Conservation (phyloP, 2,113 vertebrate genomes). For the Scopus umbretta region DNA sequence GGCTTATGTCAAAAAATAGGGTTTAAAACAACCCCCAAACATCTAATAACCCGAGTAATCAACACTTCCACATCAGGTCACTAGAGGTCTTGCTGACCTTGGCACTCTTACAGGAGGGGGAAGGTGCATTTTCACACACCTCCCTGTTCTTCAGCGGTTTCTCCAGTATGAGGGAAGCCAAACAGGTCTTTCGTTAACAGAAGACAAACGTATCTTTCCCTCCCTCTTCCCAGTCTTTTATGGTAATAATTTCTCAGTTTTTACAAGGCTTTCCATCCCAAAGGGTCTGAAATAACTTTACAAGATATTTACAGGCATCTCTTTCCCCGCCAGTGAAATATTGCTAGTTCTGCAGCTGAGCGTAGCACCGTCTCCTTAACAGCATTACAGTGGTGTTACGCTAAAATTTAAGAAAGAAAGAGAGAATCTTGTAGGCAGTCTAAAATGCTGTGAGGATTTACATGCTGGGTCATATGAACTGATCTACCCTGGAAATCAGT, state of each 20-base stretch:
- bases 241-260: not conserved
- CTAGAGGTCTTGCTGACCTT: conserved; percentile 1
- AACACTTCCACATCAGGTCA: not conserved
- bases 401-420: not conserved
- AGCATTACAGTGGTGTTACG: not conserved
- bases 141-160: not conserved
- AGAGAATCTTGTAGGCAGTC: not conserved
- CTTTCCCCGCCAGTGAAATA: not conserved
- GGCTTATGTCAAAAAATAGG: not conserved
- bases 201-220: not conserved
- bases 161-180: not conserved
- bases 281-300: not conserved
- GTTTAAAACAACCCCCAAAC: not conserved
- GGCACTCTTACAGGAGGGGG: not conserved
- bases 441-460: not conserved
- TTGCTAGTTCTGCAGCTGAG: not conserved
- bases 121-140: not conserved
- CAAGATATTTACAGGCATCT: not conserved
- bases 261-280: not conserved
- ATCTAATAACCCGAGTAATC: not conserved
- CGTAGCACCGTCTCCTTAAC: not conserved
- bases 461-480: not conserved
- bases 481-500: not conserved
- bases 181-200: not conserved
- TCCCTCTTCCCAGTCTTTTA: not conserved